phyloP scores from a whole-genome alignment of 37 sponge, comb jelly and placozoan species.

The Aplysina aerophoba region DNA sequence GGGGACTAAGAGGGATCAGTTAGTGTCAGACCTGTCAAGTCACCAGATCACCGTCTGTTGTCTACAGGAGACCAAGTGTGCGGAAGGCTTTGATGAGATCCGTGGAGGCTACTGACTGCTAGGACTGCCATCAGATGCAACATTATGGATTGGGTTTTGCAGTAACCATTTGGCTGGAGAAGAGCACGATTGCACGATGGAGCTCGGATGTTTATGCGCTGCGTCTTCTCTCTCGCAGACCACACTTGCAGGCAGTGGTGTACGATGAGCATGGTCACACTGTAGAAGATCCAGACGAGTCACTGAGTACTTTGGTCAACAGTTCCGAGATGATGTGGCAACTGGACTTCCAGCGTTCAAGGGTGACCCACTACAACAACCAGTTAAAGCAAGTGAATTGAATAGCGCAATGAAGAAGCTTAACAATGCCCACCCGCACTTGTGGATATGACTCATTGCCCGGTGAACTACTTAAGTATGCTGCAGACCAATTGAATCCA shows the following conservation, averaged over 20 bases:
- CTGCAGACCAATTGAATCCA: background rate
- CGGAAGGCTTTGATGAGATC: too few species aligned
- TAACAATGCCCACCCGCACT: background rate
- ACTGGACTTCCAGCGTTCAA: background rate
- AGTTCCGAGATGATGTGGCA: background rate
- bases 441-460: slow-evolving; percentile 13
- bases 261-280: slow-evolving; percentile 9
- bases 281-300: slow-evolving; percentile 16
- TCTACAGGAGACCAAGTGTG: too few species aligned
- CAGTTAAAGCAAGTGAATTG: slow-evolving; percentile 13
- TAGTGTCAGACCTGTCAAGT: too few species aligned
- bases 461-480: background rate
- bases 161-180: too few species aligned
- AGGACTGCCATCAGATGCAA: too few species aligned
- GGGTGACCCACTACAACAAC: background rate
- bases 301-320: background rate
- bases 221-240: slow-evolving; percentile 7
- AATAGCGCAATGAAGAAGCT: slow-evolving; percentile 22
- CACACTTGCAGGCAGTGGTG: slow-evolving; percentile 11
- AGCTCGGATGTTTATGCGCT: slow-evolving; percentile 5
- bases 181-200: background rate
- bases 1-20: too few species aligned
- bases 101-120: too few species aligned
- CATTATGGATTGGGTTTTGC: too few species aligned
- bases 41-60: too few species aligned